Evolutionary conservation across 2,113 vertebrate species (phyloP), one percentile per base, ranked within the genome.

Genomic region (Pterocles orientalis): DNA sequence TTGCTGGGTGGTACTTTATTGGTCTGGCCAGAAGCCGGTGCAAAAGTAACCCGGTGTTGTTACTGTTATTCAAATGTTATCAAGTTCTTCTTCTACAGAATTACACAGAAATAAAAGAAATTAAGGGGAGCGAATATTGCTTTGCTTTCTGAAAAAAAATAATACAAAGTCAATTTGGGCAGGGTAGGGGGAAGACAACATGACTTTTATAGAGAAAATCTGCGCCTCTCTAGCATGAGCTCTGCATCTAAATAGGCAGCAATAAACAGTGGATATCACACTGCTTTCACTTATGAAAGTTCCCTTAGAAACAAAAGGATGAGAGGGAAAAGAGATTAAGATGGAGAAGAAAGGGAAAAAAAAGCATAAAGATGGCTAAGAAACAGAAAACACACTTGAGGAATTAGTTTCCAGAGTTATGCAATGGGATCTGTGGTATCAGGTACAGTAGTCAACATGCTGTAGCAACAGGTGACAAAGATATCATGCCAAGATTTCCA

Each of bases 401-500:
- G 62, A 91, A 60, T 20, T 2, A 65, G 82, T 79, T 95, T 79
- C 47, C 88, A 86, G 86, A 66, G 34, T 91, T 92, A 64, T 0
- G 1, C 83, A 71, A 82, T 14, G 31, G 24, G 41, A 76, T 87
- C 39, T 39, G 29, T 12, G 33, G 91, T 86, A 87, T 89, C 95
- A 85, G 91, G 81, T 34, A 84, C 80, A 65, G 51, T 18, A 72
- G 80, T 86, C 91, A 88, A 70, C 20, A n/a, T 0, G 0, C 34
- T 54, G 54, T 20, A 90, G 79, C 50, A 26, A 58, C 91, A 92
- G 82, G 88, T 94, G 92, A 82, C 88, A 88, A 81, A 95, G 86
- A 62, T 47, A 78, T 20, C 88, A 73, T 0, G 0, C 33, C 23
- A 39, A 86, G 82, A 69, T 61, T 73, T 90, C 72, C 68, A 80